phyloP scores from a whole-genome alignment of 2,888 invertebrate species.

The Eupithecia dodoneata region DNA sequence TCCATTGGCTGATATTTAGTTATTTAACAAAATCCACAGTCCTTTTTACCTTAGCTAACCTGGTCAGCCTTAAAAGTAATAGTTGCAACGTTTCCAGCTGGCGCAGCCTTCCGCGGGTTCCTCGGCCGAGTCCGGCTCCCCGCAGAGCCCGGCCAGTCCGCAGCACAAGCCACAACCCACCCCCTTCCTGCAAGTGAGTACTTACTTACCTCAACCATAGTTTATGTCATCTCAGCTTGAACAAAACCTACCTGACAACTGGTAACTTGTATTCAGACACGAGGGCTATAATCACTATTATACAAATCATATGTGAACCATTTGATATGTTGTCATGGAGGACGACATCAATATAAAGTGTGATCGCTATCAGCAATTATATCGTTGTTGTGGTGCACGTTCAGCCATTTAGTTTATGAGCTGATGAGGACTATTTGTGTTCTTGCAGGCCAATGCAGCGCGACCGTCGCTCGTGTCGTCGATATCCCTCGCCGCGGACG shows the following conservation, averaged over 20 bases:
- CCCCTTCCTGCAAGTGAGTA: conserved; percentile 70
- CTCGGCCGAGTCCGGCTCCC: conserved; percentile 85
- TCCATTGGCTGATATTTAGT: not conserved
- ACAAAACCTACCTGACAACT: not conserved
- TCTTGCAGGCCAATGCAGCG: conserved; percentile 67
- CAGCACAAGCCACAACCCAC: conserved; percentile 78
- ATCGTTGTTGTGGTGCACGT: too few relatives aligned
- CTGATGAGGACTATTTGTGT: not conserved
- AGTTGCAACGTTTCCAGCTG: conserved; percentile 59
- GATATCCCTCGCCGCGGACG: conserved; percentile 78
- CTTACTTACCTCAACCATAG: not conserved
- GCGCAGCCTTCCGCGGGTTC: conserved; percentile 79
- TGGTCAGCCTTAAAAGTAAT: conserved; percentile 27
- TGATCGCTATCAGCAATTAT: too few relatives aligned
- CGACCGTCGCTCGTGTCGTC: conserved; percentile 80
- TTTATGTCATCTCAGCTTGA: not conserved
- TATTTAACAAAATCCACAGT: too few relatives aligned
- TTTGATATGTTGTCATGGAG: too few relatives aligned
- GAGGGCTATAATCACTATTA: too few relatives aligned
- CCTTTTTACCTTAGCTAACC: not conserved
- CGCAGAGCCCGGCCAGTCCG: conserved; percentile 86
- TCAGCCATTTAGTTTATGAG: too few relatives aligned
- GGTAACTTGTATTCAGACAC: too few relatives aligned
- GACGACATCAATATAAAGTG: too few relatives aligned
- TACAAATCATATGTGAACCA: too few relatives aligned